phyloP scores from a whole-genome alignment of 2,797 vertebrate genomes.

The Botia kubotai region DNA sequence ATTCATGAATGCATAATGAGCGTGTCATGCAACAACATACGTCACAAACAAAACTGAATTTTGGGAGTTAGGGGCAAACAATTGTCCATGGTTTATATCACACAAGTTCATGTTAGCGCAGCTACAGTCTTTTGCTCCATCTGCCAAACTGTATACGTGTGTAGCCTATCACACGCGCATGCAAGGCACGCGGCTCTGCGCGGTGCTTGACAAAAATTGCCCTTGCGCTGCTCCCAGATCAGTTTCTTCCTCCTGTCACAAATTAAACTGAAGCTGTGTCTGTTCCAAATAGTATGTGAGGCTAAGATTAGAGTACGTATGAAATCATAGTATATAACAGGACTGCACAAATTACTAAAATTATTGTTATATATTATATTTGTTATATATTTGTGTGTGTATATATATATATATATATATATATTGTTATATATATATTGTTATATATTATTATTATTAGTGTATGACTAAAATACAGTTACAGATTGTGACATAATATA shows the following conservation, averaged over 20 bases:
- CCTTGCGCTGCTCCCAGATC: neutral
- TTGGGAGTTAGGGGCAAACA: neutral
- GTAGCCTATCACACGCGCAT: constrained; percentile 31
- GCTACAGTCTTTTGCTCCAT: neutral
- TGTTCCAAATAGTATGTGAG: no score
- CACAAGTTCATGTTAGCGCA: constrained; percentile 38
- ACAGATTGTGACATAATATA: no score
- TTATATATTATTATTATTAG: no score
- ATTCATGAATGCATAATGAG: constrained; percentile 3
- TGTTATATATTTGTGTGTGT: no score
- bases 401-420: no score
- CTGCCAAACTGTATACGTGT: constrained; percentile 7
- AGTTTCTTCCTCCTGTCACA: neutral
- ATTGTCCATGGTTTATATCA: neutral
- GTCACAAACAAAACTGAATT: neutral
- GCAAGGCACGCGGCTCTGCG: constrained; percentile 43
- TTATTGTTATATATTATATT: no score
- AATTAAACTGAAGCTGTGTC: neutral
- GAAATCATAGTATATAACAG: no score
- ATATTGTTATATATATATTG: no score
- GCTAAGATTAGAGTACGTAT: no score
- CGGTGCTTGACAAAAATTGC: constrained; percentile 1
- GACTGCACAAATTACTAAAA: no score
- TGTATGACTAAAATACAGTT: no score
- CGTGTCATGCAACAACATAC: constrained; percentile 18